Percentiles rank a stretch among this genome's conserved stretches.
phyloP scores from a whole-genome alignment of 2,888 invertebrate species.

The Hesperia comma region DNA sequence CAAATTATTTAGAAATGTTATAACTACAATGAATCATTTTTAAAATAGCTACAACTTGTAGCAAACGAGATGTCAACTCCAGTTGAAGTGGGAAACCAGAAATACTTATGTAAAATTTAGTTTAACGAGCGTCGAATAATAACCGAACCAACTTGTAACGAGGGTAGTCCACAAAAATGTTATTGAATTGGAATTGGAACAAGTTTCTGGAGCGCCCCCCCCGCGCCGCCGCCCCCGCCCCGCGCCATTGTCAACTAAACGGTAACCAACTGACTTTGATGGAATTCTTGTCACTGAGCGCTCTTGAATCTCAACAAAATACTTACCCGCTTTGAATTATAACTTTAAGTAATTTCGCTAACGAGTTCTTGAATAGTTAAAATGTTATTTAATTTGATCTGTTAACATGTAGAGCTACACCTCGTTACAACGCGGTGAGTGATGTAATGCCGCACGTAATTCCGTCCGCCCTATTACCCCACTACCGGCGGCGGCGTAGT shows the following conservation, averaged over 20 bases:
- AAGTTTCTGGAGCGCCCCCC: neutral
- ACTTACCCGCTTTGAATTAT: neutral
- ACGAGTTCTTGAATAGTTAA: neutral
- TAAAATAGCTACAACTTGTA: neutral
- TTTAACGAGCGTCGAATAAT: conserved; percentile 27
- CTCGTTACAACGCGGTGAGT: no score
- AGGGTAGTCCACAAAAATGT: conserved; percentile 26
- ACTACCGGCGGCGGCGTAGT: no score
- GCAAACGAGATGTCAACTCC: conserved; percentile 1
- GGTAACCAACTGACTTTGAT: conserved; percentile 4
- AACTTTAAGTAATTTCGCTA: neutral
- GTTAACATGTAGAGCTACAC: neutral
- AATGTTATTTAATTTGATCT: neutral
- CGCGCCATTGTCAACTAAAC: conserved; percentile 5
- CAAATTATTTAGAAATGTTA: no score
- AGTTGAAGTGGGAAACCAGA: conserved; percentile 1
- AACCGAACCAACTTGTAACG: conserved; percentile 25
- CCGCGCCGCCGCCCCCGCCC: neutral
- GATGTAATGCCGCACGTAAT: no score
- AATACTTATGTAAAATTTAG: conserved; percentile 24
- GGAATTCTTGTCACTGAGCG: neutral
- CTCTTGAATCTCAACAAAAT: neutral
- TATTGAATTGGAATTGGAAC: conserved; percentile 3
- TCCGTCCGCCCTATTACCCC: no score
- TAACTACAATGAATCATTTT: neutral